A percentile compares a stretch with the other conserved stretches of the same genome.
Conservation (phyloP, 2,888 invertebrate genomes). For the Polydrusus tereticollis region DNA sequence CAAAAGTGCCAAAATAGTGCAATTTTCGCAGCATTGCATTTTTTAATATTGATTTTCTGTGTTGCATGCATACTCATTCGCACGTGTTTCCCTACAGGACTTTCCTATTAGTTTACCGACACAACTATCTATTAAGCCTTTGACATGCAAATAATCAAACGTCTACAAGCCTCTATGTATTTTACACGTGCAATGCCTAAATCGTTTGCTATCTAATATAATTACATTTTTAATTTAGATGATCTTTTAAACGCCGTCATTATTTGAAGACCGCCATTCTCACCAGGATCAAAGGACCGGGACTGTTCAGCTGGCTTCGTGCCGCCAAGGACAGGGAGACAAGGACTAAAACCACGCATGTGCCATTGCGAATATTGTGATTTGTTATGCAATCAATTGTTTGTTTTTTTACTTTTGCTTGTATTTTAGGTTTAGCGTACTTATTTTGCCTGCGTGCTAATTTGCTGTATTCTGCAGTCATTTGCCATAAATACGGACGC, state of each 20-base stretch:
- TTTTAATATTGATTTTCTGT: constrained; percentile 26
- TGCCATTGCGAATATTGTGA: not conserved
- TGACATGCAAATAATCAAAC: constrained; percentile 20
- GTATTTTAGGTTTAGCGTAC: not conserved
- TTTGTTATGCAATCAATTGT: constrained; percentile 22
- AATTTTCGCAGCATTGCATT: not conserved
- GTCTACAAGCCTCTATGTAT: constrained; percentile 15
- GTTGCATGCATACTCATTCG: constrained; percentile 24
- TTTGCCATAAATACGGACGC: no score
- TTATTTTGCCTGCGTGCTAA: not conserved
- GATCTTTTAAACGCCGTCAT: constrained; percentile 40
- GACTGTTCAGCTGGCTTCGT: constrained; percentile 14
- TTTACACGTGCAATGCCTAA: not conserved
- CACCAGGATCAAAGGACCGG: constrained; percentile 41
- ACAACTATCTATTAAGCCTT: not conserved
- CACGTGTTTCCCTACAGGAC: constrained; percentile 27
- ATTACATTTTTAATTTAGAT: constrained; percentile 40
- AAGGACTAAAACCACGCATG: constrained; percentile 16
- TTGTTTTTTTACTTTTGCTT: not conserved
- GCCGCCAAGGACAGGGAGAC: constrained; percentile 17
- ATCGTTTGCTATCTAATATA: no score
- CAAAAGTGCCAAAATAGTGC: no score
- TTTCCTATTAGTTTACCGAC: not conserved
- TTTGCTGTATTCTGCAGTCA: no score
- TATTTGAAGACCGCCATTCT: constrained; percentile 39